A percentile compares a stretch with the other conserved stretches of the same genome.
Conservation (phyloP, 2,888 invertebrate genomes). For the Machimus rusticus region DNA sequence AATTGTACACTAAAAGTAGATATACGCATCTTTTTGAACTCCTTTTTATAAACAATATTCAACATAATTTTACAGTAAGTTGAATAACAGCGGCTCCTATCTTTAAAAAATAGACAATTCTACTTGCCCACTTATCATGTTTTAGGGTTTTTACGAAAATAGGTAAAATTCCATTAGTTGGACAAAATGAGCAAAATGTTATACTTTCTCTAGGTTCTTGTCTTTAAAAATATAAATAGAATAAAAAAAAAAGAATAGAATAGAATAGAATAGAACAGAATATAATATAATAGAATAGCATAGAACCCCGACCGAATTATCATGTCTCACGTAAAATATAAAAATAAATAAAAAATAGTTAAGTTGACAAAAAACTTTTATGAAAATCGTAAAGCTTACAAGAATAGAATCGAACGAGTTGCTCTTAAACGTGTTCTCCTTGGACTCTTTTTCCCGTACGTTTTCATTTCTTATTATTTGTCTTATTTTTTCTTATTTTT, state of each 20-base stretch:
- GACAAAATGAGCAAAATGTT: not conserved
- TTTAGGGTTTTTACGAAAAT: too few species aligned
- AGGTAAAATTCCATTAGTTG: too few species aligned
- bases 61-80: too few species aligned
- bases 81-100: too few species aligned
- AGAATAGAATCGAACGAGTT: not conserved
- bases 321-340: not conserved
- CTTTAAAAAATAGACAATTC: too few species aligned
- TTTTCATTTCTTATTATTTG: not conserved
- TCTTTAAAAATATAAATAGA: too few species aligned
- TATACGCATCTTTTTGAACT: too few species aligned
- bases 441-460: not conserved
- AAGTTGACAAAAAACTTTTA: not conserved
- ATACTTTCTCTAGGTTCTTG: not conserved
- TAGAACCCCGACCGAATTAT: not conserved
- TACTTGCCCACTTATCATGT: too few species aligned
- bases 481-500: not conserved
- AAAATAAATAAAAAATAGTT: not conserved
- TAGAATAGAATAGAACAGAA: not conserved
- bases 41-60: too few species aligned
- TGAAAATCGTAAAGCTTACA: not conserved
- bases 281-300: not conserved
- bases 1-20: too few species aligned
- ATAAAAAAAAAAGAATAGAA: not conserved
- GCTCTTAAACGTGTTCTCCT: not conserved